Base-by-base conservation (phyloP, 2,113 vertebrate genomes). In the Trinectes maculatus region DNA sequence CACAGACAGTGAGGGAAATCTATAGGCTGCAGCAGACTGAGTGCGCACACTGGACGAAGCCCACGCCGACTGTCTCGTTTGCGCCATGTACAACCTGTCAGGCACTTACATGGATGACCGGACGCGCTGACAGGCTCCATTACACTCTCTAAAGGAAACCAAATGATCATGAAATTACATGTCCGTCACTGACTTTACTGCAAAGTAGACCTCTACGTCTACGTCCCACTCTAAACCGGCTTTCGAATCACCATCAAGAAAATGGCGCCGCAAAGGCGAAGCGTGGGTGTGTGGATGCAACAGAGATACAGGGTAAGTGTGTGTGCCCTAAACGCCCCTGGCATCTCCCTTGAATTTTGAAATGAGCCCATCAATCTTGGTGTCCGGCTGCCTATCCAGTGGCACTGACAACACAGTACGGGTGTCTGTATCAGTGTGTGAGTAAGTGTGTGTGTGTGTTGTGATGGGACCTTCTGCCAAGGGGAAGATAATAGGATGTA, bases 341-440 rank as follows among this genome's bases (percentile, higher is more conserved):
- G 75, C 48, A 77, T 40, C 51, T 80, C 58, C 42, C 54, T 68
- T 40, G 83, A 85, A 81, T 87, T 73, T 74, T 77, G 49, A 84
- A 60, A 77, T 61, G 56, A 77, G 31, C 18, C 51, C 68, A 87
- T 85, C 79, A 80, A 73, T 83, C 85, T 81, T 54, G 1, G 19
- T 64, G 74, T 82, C 71, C 68, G 64, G 54, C 49, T 59, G 66
- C 21, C 52, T 2, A 9, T 79, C 53, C 72, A 29, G 47, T 1
- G 36, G 34, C 54, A 59, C 3, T 53, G 76, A 64, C 65, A 34
- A 59, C 25, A 55, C 56, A 66, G 66, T 68, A 54, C 18, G 3
- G 1, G 37, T 52, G 48, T 46, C 21, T 52, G 42, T 49, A 34
- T 48, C 31, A 37, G 24, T 59, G 73, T n/a, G 46, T 47, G 36